Base-by-base conservation (phyloP, 2,888 invertebrate species). In the Lasioglossum lativentre region DNA sequence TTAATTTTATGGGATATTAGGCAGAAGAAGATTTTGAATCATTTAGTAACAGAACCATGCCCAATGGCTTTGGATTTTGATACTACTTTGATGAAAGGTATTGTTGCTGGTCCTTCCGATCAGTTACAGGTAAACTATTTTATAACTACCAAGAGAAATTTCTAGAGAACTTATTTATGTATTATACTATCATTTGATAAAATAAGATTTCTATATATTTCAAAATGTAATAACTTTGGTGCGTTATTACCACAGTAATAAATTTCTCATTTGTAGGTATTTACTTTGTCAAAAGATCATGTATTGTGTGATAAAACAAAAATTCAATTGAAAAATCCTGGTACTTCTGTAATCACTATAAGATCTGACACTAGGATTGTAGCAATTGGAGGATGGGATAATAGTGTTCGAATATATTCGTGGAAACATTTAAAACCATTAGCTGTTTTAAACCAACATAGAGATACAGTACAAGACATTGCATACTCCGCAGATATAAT, bases 381-480 rank as follows among this genome's bases (percentile, higher is more conserved):
- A 91, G 96, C 96, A 34, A 96, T 96, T 0, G 98, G 97, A 19
- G 97, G 97, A 52, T 97, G 97, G 97, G 98, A 98, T 93, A 97
- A 97, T 2, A 96, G 97, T 86, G 95, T 98, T 85, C 96, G 98
- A 87, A 96, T 98, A 87, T 98, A 97, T 94, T 98, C 98, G 2
- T 97, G 97, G 97, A 97, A 97, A 94, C 97, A 97, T 78, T 95
- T 98, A 63, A 96, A 97, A 77, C 96, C 97, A 5, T 95, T 98
- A 83, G 98, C 97, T 2, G 97, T 97, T 76, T 95, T 98, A 59
- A 97, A 97, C 0, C 97, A 97, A 91, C 98, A 98, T 92, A 96
- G 96, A 87, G 96, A 96, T 87, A 96, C 97, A 56, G 96, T 98
- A 75, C 97, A 97, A 93, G 97, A 97, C 94, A 96, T 98, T 81